Evolutionary conservation across 2,888 invertebrate species (phyloP), one percentile per base, ranked within the genome.

Genomic region (Stomorhina lunata): DNA sequence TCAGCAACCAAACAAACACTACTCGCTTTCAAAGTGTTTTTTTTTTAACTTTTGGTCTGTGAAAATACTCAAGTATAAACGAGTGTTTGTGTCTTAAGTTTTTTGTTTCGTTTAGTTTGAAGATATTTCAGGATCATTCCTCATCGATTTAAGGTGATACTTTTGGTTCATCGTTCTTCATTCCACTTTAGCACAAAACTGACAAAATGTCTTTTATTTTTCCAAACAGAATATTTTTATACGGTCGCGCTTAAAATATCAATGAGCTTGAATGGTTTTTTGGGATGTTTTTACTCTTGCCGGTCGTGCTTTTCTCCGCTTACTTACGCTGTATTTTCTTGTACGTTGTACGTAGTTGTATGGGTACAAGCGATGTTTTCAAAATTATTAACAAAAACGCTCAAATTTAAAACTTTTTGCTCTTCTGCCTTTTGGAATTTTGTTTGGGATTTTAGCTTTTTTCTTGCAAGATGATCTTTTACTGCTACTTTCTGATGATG

Each of bases 161-260:
- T 82, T 82, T 66, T 82, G 79, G 82, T 82, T 71, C 79, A 82
- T 79, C 79, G 66, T 73, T 75, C 45, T 40, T 69, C 61, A 59
- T 77, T 63, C 66, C 43, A 55, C 69, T 68, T 76, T 55, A 72
- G 72, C 29, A 66, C 79, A 75, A 57, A 68, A 84, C 68, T 81
- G 80, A 83, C 83, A 85, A 86, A 82, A 82, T 71, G 82, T 82
- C 79, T 82, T 79, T 79, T 71, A 79, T 82, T 82, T 85, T 84
- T 85, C 85, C 86, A 86, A 88, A 91, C 91, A 90, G 90, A 91
- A 91, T 91, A 91, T 91, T 91, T 91, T 90, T 91, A 89, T 90
- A 91, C 91, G 91, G 89, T 91, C 91, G 91, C 91, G 91, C 87
- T 90, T 88, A 87, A 91, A 91, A 91, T 91, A 90, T 91, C 89